phyloP scores from a whole-genome alignment of 1,140 invertebrate species.

The Formica selysi region DNA sequence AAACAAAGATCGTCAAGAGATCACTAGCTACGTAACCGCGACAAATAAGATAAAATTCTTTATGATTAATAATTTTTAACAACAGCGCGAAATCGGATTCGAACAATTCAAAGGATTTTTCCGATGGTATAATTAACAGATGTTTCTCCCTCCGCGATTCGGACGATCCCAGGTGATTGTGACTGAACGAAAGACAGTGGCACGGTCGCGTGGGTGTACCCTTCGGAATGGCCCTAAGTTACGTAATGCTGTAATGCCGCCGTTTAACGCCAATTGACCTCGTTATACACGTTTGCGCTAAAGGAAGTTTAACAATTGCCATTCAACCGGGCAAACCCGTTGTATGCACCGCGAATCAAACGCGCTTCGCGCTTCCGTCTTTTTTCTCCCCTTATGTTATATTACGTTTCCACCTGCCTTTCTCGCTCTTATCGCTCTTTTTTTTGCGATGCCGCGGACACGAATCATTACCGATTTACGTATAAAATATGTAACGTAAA shows the following conservation, averaged over 20 bases:
- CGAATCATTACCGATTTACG: background rate
- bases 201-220: conserved; percentile 83
- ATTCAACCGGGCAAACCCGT: conserved; percentile 82
- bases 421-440: conserved; percentile 18
- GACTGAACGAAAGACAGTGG: conserved; percentile 64
- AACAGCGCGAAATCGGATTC: background rate
- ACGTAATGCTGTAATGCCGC: conserved; percentile 84
- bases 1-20: background rate
- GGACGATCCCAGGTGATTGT: conserved; percentile 56
- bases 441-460: background rate
- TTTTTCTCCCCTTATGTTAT: conserved; percentile 66
- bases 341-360: conserved; percentile 80
- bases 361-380: conserved; percentile 79
- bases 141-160: background rate
- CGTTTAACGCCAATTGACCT: conserved; percentile 87
- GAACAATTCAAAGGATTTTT: background rate
- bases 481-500: background rate
- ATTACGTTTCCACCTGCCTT: conserved; percentile 4
- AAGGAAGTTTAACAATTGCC: conserved; percentile 87
- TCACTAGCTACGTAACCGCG: background rate
- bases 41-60: background rate
- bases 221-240: conserved; percentile 85
- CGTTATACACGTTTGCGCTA: conserved; percentile 85
- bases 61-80: background rate
- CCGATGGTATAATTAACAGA: background rate